phyloP scores from a whole-genome alignment of 2,888 invertebrate species.

The Seira sanloemensis region DNA sequence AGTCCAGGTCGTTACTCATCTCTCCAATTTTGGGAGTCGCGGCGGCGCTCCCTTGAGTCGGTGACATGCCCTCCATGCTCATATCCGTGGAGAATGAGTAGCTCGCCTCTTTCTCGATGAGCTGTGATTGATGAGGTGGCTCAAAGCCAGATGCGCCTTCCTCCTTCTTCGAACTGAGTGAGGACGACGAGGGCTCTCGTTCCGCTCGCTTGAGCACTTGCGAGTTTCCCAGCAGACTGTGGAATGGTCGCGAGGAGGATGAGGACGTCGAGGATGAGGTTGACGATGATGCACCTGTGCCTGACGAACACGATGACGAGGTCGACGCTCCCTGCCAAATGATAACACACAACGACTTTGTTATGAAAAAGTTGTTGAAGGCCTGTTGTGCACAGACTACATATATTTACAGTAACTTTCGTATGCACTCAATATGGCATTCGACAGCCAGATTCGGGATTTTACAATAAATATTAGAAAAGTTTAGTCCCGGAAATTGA shows the following conservation, averaged over 20 bases:
- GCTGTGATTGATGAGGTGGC: background rate
- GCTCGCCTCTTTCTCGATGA: background rate
- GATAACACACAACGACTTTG: no score
- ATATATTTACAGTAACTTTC: no score
- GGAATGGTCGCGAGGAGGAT: background rate
- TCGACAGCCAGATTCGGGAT: no score
- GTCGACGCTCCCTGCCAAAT: constrained; percentile 29
- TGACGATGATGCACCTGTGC: background rate
- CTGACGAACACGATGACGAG: constrained; percentile 16
- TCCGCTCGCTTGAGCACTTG: background rate
- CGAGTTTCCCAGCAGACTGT: background rate
- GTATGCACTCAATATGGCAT: no score
- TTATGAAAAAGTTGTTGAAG: no score
- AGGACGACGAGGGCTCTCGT: background rate
- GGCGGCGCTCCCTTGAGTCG: constrained; percentile 11
- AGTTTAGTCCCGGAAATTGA: no score
- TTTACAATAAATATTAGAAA: no score
- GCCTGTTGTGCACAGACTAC: no score
- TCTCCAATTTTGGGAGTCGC: constrained; percentile 58
- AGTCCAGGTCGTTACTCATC: constrained; percentile 57
- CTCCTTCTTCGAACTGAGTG: background rate
- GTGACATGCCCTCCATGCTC: constrained; percentile 48
- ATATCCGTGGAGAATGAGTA: constrained; percentile 13
- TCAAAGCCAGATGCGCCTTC: background rate
- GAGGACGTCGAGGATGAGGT: constrained; percentile 19